phyloP scores from a whole-genome alignment of 2,113 vertebrate genomes.

The Aptenodytes patagonicus region DNA sequence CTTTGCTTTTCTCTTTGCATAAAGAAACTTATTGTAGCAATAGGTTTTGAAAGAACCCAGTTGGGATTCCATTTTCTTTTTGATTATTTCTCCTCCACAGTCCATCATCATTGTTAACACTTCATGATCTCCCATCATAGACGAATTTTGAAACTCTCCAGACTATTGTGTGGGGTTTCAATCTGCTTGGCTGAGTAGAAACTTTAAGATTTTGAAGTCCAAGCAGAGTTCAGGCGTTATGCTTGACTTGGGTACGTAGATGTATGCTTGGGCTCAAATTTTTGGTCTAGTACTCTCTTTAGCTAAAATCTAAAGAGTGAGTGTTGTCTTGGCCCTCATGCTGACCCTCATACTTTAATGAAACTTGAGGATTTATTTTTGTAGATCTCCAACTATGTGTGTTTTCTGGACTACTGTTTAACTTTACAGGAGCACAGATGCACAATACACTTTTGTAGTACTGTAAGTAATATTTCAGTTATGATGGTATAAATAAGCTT shows the following conservation, averaged over 20 bases:
- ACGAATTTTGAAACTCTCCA: neutral
- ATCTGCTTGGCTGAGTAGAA: neutral
- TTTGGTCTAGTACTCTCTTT: neutral
- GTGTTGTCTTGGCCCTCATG: neutral
- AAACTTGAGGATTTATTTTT: neutral
- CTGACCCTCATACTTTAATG: neutral
- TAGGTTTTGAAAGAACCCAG: neutral
- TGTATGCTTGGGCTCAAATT: neutral
- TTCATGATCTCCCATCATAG: neutral
- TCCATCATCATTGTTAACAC: neutral
- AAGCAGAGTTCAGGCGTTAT: neutral
- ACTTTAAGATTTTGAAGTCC: neutral
- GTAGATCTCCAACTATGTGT: neutral
- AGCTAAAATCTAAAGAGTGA: neutral
- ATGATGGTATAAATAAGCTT: neutral
- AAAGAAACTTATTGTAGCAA: neutral
- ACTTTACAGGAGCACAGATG: neutral
- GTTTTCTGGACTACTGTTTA: neutral
- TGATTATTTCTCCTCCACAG: neutral
- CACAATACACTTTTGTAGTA: neutral
- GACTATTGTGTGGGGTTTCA: neutral
- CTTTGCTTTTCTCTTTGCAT: neutral
- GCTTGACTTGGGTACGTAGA: neutral
- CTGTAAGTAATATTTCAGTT: neutral
- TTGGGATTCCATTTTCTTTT: slow-evolving; percentile 10